Conservation (phyloP, 2,113 vertebrate genomes). For the Tragelaphus scriptus region DNA sequence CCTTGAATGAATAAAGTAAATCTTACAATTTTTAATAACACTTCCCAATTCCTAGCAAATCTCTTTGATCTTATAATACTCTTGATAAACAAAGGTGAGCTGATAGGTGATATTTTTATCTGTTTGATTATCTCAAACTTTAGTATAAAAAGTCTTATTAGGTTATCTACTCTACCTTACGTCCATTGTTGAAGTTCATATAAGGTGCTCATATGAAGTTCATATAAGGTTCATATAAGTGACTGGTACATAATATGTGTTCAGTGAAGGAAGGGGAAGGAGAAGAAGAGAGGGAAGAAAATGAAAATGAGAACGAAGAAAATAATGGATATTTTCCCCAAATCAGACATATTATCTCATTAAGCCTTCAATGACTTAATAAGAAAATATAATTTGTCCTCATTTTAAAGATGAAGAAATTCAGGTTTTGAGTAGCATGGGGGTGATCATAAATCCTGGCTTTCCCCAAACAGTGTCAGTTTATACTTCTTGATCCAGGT, state of each 20-base stretch:
- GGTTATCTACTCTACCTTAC: not conserved
- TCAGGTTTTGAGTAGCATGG: not conserved
- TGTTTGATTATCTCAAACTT: not conserved
- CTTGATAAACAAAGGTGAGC: not conserved
- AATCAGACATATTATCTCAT: not conserved
- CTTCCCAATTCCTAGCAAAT: not conserved
- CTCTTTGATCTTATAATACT: not conserved
- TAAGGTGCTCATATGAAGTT: not conserved
- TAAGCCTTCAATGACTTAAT: not conserved
- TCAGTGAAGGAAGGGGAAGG: not conserved
- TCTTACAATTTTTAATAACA: not conserved
- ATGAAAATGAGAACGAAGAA: not conserved
- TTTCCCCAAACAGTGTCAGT: not conserved
- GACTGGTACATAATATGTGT: not conserved
- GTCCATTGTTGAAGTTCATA: not conserved
- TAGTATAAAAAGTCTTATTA: not conserved
- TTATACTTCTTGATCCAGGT: not conserved
- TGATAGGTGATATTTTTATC: not conserved
- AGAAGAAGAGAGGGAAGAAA: not conserved
- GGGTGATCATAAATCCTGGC: not conserved
- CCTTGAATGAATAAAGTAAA: not conserved
- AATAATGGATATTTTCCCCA: not conserved
- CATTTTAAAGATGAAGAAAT: slow-evolving; percentile 9
- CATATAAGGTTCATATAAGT: not conserved
- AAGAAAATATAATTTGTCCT: not conserved